Conservation (phyloP, 2,797 vertebrate species). For the Botia kubotai region DNA sequence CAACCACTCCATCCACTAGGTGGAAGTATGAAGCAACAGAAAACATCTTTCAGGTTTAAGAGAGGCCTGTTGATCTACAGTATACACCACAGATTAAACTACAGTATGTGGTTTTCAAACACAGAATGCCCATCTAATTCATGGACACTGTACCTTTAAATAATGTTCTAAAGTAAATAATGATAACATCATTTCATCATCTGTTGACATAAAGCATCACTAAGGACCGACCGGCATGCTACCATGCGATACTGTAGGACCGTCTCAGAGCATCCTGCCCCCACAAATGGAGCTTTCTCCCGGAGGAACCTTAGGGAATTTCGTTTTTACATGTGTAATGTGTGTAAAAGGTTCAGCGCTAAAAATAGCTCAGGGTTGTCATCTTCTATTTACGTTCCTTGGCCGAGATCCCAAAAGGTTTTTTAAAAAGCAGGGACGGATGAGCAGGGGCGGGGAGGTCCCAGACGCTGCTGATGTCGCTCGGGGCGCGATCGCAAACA, state of each 20-base stretch:
- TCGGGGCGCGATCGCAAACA: constrained; percentile 23
- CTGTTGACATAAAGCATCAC: constrained; percentile 1
- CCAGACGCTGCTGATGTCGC: constrained; percentile 42
- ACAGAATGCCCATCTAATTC: neutral
- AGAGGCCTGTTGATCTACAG: constrained; percentile 1
- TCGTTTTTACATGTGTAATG: constrained; percentile 45
- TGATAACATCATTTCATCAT: neutral
- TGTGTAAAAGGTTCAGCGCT: constrained; percentile 47
- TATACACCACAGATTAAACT: neutral
- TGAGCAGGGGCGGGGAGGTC: constrained; percentile 2
- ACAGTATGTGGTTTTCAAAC: neutral
- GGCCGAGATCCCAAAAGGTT: constrained; percentile 54
- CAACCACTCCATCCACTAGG: constrained; percentile 68
- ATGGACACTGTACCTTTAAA: neutral
- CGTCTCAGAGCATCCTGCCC: neutral
- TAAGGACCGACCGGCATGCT: neutral
- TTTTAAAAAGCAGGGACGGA: constrained; percentile 40
- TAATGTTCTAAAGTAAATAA: constrained; percentile 28
- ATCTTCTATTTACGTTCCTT: constrained; percentile 56
- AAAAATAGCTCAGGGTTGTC: constrained; percentile 56
- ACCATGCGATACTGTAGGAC: neutral
- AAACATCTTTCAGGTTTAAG: neutral
- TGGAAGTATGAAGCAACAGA: constrained; percentile 62
- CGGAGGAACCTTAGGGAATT: neutral
- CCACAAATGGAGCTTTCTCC: constrained; percentile 1